Conservation (phyloP, 2,113 vertebrate species). For the Phrynosoma blainvillii region DNA sequence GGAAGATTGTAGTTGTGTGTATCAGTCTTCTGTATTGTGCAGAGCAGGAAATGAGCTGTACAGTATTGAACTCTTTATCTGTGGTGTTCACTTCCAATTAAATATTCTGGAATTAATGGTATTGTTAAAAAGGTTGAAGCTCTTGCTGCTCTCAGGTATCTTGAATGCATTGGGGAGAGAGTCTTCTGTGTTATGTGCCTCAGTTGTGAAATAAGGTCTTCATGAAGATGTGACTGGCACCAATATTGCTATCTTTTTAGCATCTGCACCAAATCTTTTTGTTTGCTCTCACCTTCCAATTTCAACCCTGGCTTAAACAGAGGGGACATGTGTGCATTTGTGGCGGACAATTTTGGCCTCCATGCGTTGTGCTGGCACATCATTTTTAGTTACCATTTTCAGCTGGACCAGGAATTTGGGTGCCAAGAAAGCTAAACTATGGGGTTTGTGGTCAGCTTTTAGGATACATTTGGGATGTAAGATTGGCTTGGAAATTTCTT, state of each 20-base stretch:
- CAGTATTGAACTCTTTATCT: constrained; percentile 4
- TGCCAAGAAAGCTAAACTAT: no score
- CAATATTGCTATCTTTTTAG: not conserved
- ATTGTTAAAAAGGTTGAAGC: not conserved
- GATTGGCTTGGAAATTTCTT: no score
- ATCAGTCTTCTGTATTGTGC: not conserved
- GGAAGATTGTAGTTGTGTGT: not conserved
- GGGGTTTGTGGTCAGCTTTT: no score
- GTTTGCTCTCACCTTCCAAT: not conserved
- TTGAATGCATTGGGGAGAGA: not conserved
- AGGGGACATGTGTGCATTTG: no score
- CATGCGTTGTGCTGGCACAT: no score
- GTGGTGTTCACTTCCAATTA: not conserved
- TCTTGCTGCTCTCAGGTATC: not conserved
- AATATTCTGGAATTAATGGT: not conserved
- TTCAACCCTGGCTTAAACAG: not conserved
- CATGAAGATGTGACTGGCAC: not conserved
- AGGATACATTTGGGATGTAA: no score
- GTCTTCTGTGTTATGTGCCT: not conserved
- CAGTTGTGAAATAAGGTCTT: not conserved
- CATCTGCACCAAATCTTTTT: not conserved
- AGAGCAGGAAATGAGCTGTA: constrained; percentile 3
- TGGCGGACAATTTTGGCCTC: no score
- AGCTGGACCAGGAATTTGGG: no score
- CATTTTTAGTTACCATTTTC: no score